Evolutionary conservation across 1,140 invertebrate species (phyloP).

Genomic region (Drosophila saltans): DNA sequence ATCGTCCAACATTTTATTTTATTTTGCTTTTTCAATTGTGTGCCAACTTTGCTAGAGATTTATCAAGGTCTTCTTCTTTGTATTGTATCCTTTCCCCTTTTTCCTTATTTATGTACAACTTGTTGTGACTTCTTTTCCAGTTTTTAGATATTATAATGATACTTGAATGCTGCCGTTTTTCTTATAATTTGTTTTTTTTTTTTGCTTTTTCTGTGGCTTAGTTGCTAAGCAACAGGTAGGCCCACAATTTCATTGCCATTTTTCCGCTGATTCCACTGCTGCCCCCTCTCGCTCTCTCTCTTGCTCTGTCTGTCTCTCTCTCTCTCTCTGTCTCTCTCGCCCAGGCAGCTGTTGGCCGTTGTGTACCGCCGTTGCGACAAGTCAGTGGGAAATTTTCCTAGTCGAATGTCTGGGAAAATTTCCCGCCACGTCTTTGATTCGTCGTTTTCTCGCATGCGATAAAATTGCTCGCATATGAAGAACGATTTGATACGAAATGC

Average conservation of each 20-base stretch:
- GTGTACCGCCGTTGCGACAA: conserved; percentile 38
- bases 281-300: neutral
- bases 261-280: conserved; percentile 2
- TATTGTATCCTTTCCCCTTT: neutral
- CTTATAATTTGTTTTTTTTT: neutral
- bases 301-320: neutral
- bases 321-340: neutral
- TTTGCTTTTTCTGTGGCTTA: conserved; percentile 19
- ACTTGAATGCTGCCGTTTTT: neutral
- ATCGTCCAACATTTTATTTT: neutral
- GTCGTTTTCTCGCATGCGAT: conserved; percentile 63
- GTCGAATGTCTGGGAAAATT: conserved; percentile 38
- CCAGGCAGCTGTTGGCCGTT: neutral
- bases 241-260: conserved; percentile 46
- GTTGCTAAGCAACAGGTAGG: conserved; percentile 79
- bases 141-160: conserved; percentile 5
- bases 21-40: neutral
- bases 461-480: conserved; percentile 8
- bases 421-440: conserved; percentile 25
- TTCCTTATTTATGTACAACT: conserved; percentile 1
- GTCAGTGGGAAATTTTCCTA: conserved; percentile 31
- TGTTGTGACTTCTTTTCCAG: neutral
- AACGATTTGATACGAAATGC: conserved; percentile 10
- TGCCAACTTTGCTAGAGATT: neutral
- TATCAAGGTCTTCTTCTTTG: neutral